Evolutionary conservation across 2,113 vertebrate genomes (phyloP), one percentile per base, ranked within the genome.

Genomic region (Deroptyus accipitrinus): DNA sequence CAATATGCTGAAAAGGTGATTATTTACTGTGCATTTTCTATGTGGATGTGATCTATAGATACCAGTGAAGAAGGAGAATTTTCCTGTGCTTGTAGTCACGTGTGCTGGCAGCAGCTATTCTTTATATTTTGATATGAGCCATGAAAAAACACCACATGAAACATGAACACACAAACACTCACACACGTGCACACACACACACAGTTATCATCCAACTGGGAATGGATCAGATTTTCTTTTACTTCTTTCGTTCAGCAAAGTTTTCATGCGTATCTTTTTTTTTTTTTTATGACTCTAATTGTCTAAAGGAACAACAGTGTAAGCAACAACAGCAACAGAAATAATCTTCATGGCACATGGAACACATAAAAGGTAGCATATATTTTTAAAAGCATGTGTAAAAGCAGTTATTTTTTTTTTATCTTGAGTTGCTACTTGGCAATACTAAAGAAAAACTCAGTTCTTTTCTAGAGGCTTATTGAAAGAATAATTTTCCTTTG

Each of bases 111-210:
- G 33, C 19, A 87, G 13, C 2, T 85, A 11, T 35, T 90, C 20
- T 55, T 20, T 64, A 28, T 5, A 7, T 87, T 72, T 79, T 48
- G 3, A 24, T 17, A 48, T 72, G 5, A 73, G 7, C 7, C 13
- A 16, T 66, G 59, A 61, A 73, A 68, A 54, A 35, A 4, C 0
- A 5, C 15, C 16, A 7, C 7, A 13, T 2, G 33, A 55, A 83
- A 64, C 13, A 48, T 64, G 22, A 4, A 8, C 6, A 17, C 20
- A 18, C 7, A 10, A 5, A 11, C 11, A 11, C 10, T 7, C 23
- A 6, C 17, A 13, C 3, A 2, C 3, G 2, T 7, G 8, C 6
- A 5, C 13, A 13, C 11, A 42, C 8, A 18, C 25, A 62, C 1
- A 31, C 2, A 63, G 59, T 8, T 30, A 18, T 4, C 39, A 62